These are phyloP conservation scores for Sardinella longiceps DNA, from an alignment of 2,797 vertebrate species.

Conservation along the genomic window DNA sequence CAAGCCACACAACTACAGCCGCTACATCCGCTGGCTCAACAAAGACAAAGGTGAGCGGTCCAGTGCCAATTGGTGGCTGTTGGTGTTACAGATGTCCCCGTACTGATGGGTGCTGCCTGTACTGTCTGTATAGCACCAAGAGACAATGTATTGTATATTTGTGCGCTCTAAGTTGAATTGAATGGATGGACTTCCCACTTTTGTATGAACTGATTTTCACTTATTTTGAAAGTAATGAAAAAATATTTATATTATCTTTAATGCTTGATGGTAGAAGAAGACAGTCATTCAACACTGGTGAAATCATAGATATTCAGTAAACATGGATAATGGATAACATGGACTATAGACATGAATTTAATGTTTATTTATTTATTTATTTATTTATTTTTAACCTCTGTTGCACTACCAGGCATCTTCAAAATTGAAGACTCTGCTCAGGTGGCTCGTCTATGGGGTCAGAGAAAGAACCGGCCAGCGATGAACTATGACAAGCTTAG, in stretches of 20 bases:
- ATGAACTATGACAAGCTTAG: conserved; percentile 99
- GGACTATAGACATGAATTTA: too few relatives aligned
- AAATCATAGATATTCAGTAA: too few relatives aligned
- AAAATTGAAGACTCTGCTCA: conserved; percentile 98
- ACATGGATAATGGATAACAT: neutral
- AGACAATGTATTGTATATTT: too few relatives aligned
- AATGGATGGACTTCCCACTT: too few relatives aligned
- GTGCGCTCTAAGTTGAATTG: too few relatives aligned
- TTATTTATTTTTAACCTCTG: neutral
- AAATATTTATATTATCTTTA: too few relatives aligned
- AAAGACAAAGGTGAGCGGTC: conserved; percentile 89
- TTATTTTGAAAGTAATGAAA: neutral
- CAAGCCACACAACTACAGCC: conserved; percentile 94
- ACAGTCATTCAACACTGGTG: neutral
- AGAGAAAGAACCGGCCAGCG: conserved; percentile 95
- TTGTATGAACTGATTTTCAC: too few relatives aligned
- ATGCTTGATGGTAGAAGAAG: too few relatives aligned
- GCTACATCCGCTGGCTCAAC: conserved; percentile 98
- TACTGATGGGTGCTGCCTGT: too few relatives aligned
- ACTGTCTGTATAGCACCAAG: too few relatives aligned
- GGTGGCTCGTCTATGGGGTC: conserved; percentile 94
- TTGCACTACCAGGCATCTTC: conserved; percentile 84
- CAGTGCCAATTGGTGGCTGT: too few relatives aligned
- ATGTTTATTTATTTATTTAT: too few relatives aligned
- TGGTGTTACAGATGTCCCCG: neutral